Evolutionary conservation across 1,140 invertebrate genomes (phyloP).

Genomic region (Pygmarrhopalites habei): DNA sequence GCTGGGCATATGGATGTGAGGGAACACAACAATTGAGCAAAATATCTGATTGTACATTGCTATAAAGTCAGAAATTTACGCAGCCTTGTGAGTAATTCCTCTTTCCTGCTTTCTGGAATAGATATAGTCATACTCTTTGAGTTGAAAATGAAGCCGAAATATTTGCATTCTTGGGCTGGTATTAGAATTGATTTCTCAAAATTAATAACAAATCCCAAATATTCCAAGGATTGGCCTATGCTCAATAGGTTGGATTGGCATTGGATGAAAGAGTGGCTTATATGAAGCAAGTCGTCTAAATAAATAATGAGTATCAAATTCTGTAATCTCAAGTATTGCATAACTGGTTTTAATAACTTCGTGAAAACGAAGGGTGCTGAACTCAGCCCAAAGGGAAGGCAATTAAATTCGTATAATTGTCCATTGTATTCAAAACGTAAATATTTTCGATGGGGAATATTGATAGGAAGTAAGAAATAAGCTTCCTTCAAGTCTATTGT

Average conservation of each 20-base stretch:
- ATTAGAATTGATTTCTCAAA: slow-evolving; percentile 13
- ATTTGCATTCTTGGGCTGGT: slow-evolving; percentile 1
- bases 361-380: slow-evolving; percentile 12
- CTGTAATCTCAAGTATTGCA: background rate
- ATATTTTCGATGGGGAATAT: slow-evolving; percentile 1
- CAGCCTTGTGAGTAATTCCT: background rate
- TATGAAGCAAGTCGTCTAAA: slow-evolving; percentile 4
- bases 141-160: slow-evolving; percentile 8
- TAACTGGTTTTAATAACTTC: slow-evolving; percentile 20
- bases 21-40: background rate
- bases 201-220: background rate
- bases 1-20: background rate
- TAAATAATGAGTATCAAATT: background rate
- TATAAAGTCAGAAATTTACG: background rate
- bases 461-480: slow-evolving; percentile 11
- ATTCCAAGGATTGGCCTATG: background rate
- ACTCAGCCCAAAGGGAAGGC: slow-evolving; percentile 13
- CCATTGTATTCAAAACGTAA: slow-evolving; percentile 8
- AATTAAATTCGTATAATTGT: slow-evolving; percentile 1
- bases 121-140: background rate
- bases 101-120: background rate
- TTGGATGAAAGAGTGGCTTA: too few species aligned
- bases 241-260: background rate
- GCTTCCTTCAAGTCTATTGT: slow-evolving; percentile 19
- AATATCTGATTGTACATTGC: background rate